A percentile compares a stretch with the other conserved stretches of the same genome.
Conservation (phyloP, 2,113 vertebrate genomes). For the Corythornis vintsioides region DNA sequence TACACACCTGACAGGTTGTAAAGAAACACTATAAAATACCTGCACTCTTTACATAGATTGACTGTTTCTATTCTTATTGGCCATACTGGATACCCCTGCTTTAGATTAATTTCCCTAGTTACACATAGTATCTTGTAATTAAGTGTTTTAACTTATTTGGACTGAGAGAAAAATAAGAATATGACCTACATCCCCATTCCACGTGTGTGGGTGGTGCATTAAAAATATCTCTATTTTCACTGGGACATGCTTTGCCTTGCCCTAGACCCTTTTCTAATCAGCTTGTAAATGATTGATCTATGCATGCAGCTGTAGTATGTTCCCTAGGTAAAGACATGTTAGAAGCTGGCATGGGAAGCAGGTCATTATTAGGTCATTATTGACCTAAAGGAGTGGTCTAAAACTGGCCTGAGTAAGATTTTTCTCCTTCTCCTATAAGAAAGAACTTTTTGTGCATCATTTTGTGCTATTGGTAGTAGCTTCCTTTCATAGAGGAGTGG, state of each 20-base stretch:
- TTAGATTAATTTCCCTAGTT: conserved; percentile 50
- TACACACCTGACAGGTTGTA: not conserved
- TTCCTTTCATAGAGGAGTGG: not conserved
- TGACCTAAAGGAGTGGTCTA: not conserved
- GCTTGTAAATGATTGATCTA: not conserved
- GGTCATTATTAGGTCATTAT: not conserved
- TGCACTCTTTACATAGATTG: not conserved
- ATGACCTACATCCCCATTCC: not conserved
- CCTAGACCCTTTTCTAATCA: not conserved
- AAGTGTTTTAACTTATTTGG: conserved; percentile 43
- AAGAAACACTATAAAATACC: not conserved
- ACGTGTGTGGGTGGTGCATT: conserved; percentile 47
- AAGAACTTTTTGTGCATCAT: not conserved
- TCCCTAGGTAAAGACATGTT: not conserved
- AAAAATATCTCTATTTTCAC: conserved; percentile 35
- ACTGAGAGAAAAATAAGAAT: conserved; percentile 25
- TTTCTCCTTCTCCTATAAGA: not conserved
- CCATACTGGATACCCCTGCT: not conserved
- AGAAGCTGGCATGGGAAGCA: not conserved
- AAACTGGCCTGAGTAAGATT: not conserved
- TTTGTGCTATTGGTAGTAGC: not conserved
- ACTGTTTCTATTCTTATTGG: conserved; percentile 28
- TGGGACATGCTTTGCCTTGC: not conserved
- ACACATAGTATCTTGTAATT: conserved; percentile 37
- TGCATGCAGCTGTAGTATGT: not conserved